Evolutionary conservation across 2,797 vertebrate genomes (phyloP).

Genomic region (Molossus alvarezi): DNA sequence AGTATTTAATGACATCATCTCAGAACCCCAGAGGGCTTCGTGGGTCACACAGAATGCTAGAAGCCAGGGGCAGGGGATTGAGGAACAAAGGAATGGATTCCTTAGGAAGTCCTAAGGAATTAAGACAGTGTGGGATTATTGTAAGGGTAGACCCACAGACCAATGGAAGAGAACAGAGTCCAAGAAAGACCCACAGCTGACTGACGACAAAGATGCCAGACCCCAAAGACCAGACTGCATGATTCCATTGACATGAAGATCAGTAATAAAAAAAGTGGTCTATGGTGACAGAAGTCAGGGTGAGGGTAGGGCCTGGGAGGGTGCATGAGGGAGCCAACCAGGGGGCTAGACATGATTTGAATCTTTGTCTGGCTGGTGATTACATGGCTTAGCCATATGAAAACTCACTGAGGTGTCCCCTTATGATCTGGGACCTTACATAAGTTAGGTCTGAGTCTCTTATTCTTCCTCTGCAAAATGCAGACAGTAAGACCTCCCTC

Average conservation of each 20-base stretch:
- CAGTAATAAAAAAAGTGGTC: neutral
- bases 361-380: neutral
- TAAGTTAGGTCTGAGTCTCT: neutral
- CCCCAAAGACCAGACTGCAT: neutral
- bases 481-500: neutral
- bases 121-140: neutral
- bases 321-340: neutral
- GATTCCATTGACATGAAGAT: neutral
- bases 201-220: neutral
- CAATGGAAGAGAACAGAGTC: neutral
- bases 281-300: neutral
- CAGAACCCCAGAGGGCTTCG: conserved; percentile 8
- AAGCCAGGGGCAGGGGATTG: neutral
- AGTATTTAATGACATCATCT: conserved; percentile 24
- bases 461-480: neutral
- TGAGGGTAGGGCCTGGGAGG: neutral
- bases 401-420: neutral
- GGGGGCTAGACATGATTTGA: neutral
- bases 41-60: conserved; percentile 60
- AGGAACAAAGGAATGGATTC: neutral
- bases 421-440: neutral
- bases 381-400: accelerated
- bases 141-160: neutral
- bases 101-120: neutral
- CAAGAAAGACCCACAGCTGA: neutral